Base-by-base conservation (phyloP, 2,797 vertebrate genomes). In the Gadopsis marmoratus region DNA sequence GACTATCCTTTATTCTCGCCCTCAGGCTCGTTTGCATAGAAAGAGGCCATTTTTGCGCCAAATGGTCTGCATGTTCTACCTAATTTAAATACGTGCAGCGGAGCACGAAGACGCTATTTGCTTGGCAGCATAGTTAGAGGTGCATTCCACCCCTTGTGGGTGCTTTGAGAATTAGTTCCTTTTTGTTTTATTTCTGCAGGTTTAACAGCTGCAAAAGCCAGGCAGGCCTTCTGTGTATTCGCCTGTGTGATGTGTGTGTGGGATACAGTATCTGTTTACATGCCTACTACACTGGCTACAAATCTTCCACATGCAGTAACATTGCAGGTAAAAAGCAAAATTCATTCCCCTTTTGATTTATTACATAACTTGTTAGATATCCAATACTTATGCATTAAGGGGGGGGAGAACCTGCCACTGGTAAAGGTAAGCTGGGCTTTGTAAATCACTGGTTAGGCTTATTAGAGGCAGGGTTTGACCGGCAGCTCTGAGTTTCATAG, bases 401-500 rank as follows among this genome's bases (percentile, higher is more conserved):
- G 11, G 39, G 10, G 2, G 26, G 0, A 37, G 35, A 72, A 61
- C 4, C 47, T 73, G 53, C 48, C 23, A 21, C 78, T 77, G 63
- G 82, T 74, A 55, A 59, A 78, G 61, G 26, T 47, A 21, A 67
- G 61, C 64, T 26, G 29, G 31, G 35, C 50, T 58, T 86, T 84
- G 79, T 71, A 82, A 82, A 87, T 86, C 58, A 72, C 71, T 26
- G 68, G 37, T 76, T 41, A 9, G 73, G 59, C 77, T 80, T 63
- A 78, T 81, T 83, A 79, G 78, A 77, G 53, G 43, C 41, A 19
- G 16, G 47, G 70, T 81, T 75, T 86, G 82, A 88, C 66, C 61
- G 87, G 12, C 87, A 82, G 75, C 66, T 76, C 71, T 33, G 58
- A 65, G 76, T 77, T 83, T 78, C 64, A 75, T 19, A 29, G 64